Evolutionary conservation across 2,113 vertebrate genomes (phyloP).

Genomic region (Grantiella picta): DNA sequence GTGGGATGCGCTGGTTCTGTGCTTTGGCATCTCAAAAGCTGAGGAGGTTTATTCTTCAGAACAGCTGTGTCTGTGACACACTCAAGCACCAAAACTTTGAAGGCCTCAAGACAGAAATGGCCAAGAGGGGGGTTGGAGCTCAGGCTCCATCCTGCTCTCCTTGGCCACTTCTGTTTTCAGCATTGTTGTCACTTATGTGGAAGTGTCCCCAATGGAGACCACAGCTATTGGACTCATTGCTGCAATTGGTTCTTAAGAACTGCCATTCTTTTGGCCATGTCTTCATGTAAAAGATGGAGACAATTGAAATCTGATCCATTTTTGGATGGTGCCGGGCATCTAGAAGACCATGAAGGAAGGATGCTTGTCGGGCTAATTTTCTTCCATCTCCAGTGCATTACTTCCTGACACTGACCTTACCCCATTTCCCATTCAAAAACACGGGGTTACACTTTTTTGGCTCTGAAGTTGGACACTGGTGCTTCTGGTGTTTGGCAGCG

Average conservation of each 20-base stretch:
- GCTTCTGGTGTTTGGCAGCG: neutral
- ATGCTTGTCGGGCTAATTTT: neutral
- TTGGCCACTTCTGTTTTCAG: neutral
- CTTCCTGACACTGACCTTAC: conserved; percentile 16
- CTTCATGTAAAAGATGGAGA: neutral
- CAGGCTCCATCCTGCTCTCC: neutral
- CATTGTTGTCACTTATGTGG: neutral
- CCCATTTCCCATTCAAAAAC: conserved; percentile 33
- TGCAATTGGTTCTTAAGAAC: neutral
- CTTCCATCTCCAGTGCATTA: conserved; percentile 37
- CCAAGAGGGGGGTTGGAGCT: neutral
- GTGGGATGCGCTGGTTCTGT: neutral
- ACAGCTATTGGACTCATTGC: neutral
- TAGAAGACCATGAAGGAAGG: conserved; percentile 1
- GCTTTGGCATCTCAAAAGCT: neutral
- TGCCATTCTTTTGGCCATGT: neutral
- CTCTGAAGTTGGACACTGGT: conserved; percentile 37
- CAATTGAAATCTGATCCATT: neutral
- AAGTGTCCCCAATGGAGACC: neutral
- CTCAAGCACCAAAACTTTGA: neutral
- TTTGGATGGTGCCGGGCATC: neutral
- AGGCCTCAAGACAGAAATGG: neutral
- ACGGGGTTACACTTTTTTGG: conserved; percentile 46
- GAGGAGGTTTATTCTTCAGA: conserved; percentile 11
- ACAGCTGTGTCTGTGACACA: neutral